These are phyloP conservation scores for Heteractis magnifica DNA, from an alignment of 92 coral and sea anemone species.

Conservation along the genomic window DNA sequence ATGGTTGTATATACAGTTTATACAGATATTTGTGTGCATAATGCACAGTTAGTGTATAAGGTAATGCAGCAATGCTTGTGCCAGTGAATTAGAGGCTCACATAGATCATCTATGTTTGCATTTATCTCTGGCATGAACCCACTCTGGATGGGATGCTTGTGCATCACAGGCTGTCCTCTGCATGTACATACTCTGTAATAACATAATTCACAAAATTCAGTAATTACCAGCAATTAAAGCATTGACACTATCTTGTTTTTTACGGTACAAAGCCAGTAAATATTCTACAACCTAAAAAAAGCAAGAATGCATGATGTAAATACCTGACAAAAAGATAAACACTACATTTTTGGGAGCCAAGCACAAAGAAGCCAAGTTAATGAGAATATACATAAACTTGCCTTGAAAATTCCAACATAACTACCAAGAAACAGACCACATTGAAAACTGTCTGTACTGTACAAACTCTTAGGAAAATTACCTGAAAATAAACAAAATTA, in stretches of 20 bases:
- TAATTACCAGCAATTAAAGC: constrained; percentile 77
- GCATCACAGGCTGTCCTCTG: too few relatives aligned
- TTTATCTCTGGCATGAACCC: too few relatives aligned
- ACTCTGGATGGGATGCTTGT: too few relatives aligned
- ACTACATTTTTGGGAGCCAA: not conserved
- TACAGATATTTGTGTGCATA: too few relatives aligned
- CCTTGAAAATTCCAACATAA: constrained; percentile 87
- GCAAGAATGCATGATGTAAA: not conserved
- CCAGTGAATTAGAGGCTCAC: too few relatives aligned
- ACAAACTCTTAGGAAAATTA: constrained; percentile 50
- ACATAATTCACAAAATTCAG: not conserved
- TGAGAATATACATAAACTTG: constrained; percentile 5
- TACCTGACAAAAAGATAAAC: not conserved
- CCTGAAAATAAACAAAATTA: constrained; percentile 30
- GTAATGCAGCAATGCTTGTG: too few relatives aligned
- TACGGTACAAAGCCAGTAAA: constrained; percentile 57
- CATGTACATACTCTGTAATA: not conserved
- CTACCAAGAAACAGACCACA: constrained; percentile 91
- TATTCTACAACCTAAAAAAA: constrained; percentile 72
- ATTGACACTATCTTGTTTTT: constrained; percentile 67
- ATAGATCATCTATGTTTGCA: too few relatives aligned
- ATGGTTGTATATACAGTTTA: too few relatives aligned
- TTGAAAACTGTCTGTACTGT: constrained; percentile 55
- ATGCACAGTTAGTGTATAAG: too few relatives aligned
- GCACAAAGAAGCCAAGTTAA: not conserved